Conservation (phyloP, 1,140 invertebrate species). For the Psix sp. region DNA sequence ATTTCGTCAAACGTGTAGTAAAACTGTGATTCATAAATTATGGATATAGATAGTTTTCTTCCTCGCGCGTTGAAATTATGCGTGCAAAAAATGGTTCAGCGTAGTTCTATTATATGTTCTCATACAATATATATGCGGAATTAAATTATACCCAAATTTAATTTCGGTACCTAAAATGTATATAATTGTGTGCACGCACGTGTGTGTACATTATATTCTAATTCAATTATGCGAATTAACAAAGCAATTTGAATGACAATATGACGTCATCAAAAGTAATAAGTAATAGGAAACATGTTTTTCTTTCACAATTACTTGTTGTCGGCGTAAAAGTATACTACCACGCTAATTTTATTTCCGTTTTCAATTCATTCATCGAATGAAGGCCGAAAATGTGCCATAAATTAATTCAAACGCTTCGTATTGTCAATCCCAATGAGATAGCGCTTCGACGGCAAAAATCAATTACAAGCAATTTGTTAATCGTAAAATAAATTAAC, state of each 20-base stretch:
- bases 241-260: constrained; percentile 13
- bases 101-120: no score
- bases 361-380: constrained; percentile 23
- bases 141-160: no score
- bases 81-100: no score
- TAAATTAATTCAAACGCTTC: constrained; percentile 39
- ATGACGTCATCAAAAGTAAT: constrained; percentile 20
- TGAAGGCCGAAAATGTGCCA: constrained; percentile 22
- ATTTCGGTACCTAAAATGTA: not conserved
- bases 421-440: constrained; percentile 28
- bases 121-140: no score
- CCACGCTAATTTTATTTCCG: constrained; percentile 33
- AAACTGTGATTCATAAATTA: constrained; percentile 15
- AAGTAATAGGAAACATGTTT: constrained; percentile 28
- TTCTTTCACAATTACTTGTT: constrained; percentile 39
- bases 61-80: constrained; percentile 6
- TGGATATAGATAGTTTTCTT: constrained; percentile 16
- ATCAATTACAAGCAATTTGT: constrained; percentile 38
- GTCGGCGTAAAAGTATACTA: constrained; percentile 29
- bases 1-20: constrained; percentile 17
- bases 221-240: constrained; percentile 26
- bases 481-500: constrained; percentile 39
- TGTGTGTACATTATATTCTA: no score
- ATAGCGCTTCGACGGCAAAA: constrained; percentile 14
- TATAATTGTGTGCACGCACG: no score